phyloP scores from a whole-genome alignment of 1,140 invertebrate species.

The Camponotus vicinus region DNA sequence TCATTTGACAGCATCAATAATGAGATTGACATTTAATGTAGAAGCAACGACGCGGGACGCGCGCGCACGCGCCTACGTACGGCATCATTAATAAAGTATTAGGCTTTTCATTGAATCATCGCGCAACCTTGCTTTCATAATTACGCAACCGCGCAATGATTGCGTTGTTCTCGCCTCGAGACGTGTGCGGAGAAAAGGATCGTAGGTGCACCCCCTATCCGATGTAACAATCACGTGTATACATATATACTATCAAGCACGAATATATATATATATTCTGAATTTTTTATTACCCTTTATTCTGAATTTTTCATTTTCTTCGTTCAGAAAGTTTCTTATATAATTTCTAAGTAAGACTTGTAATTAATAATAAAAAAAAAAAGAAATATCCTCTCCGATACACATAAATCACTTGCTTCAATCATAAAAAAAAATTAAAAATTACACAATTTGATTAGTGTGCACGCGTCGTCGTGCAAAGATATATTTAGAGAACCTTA shows the following conservation, averaged over 20 bases:
- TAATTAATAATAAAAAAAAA: background rate
- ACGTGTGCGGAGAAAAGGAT: slow-evolving; percentile 26
- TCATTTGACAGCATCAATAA: slow-evolving; percentile 48
- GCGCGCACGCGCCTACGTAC: slow-evolving; percentile 7
- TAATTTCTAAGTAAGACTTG: background rate
- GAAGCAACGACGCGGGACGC: slow-evolving; percentile 19
- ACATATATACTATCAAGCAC: background rate
- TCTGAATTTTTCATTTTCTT: background rate
- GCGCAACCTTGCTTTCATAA: slow-evolving; percentile 61
- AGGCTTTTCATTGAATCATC: slow-evolving; percentile 66
- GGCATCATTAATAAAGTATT: slow-evolving; percentile 62
- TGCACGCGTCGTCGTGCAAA: background rate
- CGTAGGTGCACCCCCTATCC: slow-evolving; percentile 20
- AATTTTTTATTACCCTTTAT: too few relatives aligned
- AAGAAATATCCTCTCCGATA: background rate
- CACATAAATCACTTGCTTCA: slow-evolving; percentile 20
- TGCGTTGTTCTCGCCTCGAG: slow-evolving; percentile 39
- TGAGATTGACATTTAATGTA: slow-evolving; percentile 55
- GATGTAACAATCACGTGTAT: background rate
- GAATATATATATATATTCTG: background rate
- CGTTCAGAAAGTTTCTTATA: background rate
- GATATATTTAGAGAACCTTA: background rate
- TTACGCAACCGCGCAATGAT: slow-evolving; percentile 59
- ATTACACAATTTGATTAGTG: slow-evolving; percentile 1
- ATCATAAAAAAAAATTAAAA: background rate